Base-by-base conservation (phyloP, 2,888 invertebrate genomes). In the Oegoconia quadripuncta region DNA sequence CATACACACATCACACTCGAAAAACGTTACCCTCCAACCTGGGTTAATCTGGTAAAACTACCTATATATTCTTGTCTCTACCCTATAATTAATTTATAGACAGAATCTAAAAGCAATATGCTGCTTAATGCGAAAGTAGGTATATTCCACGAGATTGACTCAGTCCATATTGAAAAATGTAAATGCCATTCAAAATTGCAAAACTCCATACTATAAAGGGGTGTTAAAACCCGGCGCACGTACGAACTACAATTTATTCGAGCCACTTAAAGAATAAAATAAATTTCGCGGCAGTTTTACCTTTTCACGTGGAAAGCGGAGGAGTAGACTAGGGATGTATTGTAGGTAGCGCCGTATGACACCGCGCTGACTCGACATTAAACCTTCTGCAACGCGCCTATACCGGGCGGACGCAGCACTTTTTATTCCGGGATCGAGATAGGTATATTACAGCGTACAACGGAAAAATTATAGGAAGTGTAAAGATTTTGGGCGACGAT, bases 211-310 rank as follows among this genome's bases (percentile, higher is more conserved):
- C 27, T 47, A 64, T 60, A 60, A 61, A 58, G 50, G 61, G 62
- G 63, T 61, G 64, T 73, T 69, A 63, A 56, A 61, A 70, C 48
- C 62, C 70, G 46, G 66, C 68, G 60, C 78, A 77, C 76, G 78
- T 77, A 75, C 72, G 62, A 60, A 66, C 64, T 71, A 74, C 69
- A 76, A 76, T 78, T 77, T 78, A 79, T 75, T 73, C 66, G 64
- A 65, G 71, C 68, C 70, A 72, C 77, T 78, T 74, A 74, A 73
- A 71, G 70, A 67, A 69, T 71, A 68, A 72, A 76, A 65, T 65
- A 64, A 72, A 75, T 64, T 70, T 71, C 62, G 65, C 58, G 63
- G 73, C 66, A 71, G 70, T 75, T 75, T 76, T 67, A 72, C 71
- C 70, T 74, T 73, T 70, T 63, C 64, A 59, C 61, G 66, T 71